A percentile compares a stretch with the other conserved stretches of the same genome.
phyloP scores from a whole-genome alignment of 1,140 invertebrate genomes.

The Chlorops oryzae region DNA sequence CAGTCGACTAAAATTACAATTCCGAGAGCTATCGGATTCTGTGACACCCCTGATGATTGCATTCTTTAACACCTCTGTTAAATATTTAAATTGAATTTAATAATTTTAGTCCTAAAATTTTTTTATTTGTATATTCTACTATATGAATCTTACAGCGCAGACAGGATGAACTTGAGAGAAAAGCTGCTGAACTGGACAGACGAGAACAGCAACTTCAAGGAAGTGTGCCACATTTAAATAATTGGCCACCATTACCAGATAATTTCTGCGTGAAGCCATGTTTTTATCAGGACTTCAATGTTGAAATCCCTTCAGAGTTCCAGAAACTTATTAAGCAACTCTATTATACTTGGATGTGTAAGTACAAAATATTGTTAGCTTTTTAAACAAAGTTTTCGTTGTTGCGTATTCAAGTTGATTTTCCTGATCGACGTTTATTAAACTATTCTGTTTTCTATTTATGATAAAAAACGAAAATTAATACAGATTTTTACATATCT shows the following conservation, averaged over 20 bases:
- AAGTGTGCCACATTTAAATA: constrained; percentile 77
- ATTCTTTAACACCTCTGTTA: too few species aligned
- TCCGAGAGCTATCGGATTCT: too few species aligned
- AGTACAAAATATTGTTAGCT: constrained; percentile 49
- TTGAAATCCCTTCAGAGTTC: constrained; percentile 98
- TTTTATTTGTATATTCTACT: background rate
- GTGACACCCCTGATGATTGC: too few species aligned
- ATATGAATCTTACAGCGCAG: constrained; percentile 61
- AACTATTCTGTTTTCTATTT: too few species aligned
- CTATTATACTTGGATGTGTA: constrained; percentile 97
- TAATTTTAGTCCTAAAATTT: background rate
- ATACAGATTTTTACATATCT: too few species aligned
- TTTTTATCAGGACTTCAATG: constrained; percentile 98
- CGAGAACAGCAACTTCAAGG: constrained; percentile 77
- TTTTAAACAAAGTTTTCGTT: constrained; percentile 10
- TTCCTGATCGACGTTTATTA: too few species aligned
- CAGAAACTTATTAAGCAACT: constrained; percentile 89
- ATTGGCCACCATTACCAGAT: constrained; percentile 95
- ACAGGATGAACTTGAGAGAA: constrained; percentile 80
- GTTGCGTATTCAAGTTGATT: constrained; percentile 16
- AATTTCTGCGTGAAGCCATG: constrained; percentile 92
- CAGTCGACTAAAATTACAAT: too few species aligned
- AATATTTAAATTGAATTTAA: too few species aligned
- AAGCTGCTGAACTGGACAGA: constrained; percentile 78
- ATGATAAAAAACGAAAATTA: too few species aligned